A percentile compares a stretch with the other conserved stretches of the same genome.
phyloP scores from a whole-genome alignment of 2,888 invertebrate species.

The Eudemis profundana region DNA sequence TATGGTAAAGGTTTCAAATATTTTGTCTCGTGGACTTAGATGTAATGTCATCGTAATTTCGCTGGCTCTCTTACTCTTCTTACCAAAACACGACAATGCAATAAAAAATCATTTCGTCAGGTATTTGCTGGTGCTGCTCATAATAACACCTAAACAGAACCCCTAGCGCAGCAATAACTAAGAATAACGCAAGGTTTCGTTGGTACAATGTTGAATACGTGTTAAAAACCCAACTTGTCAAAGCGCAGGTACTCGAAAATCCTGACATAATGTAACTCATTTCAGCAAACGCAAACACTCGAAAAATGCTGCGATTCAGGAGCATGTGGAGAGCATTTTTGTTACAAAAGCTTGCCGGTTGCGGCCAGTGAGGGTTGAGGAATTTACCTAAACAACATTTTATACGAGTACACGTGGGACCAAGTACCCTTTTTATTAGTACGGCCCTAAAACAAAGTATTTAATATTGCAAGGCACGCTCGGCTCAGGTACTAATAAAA shows the following conservation, averaged over 20 bases:
- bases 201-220: not conserved
- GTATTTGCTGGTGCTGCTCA: no score
- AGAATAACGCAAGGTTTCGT: not conserved
- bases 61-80: no score
- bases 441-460: slow-evolving; percentile 37
- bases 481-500: slow-evolving; percentile 17
- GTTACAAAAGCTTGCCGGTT: slow-evolving; percentile 24
- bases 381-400: slow-evolving; percentile 37
- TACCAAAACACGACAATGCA: no score
- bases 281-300: slow-evolving; percentile 26
- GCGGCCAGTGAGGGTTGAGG: slow-evolving; percentile 20
- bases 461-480: slow-evolving; percentile 38
- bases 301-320: slow-evolving; percentile 24
- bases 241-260: slow-evolving; percentile 12
- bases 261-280: slow-evolving; percentile 18
- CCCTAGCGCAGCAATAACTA: not conserved
- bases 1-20: no score
- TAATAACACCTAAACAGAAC: no score
- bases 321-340: slow-evolving; percentile 27
- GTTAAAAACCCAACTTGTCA: not conserved
- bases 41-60: no score
- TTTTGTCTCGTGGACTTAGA: no score
- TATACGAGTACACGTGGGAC: slow-evolving; percentile 33
- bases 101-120: no score
- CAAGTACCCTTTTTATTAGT: slow-evolving; percentile 37